Percentiles rank a stretch among this genome's conserved stretches.
These are phyloP conservation scores for Pelobates fuscus DNA, from an alignment of 2,113 vertebrate species.

Conservation along the genomic window DNA sequence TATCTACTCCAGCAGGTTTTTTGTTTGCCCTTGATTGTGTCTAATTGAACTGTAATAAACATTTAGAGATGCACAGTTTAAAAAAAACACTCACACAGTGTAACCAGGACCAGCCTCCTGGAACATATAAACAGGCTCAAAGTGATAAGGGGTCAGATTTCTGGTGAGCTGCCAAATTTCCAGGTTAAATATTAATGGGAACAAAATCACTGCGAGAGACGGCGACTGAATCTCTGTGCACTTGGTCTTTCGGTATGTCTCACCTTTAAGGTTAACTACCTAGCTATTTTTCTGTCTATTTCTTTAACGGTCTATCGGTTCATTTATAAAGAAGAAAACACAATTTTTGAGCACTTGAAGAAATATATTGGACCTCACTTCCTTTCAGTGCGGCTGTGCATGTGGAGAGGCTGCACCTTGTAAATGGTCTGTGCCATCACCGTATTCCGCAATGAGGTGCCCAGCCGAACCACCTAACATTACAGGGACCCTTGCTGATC, in stretches of 20 bases:
- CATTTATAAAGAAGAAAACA: neutral
- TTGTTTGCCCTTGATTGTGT: too few relatives aligned
- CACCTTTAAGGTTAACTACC: neutral
- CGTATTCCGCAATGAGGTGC: too few relatives aligned
- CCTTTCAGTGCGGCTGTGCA: too few relatives aligned
- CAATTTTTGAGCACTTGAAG: too few relatives aligned
- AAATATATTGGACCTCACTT: too few relatives aligned
- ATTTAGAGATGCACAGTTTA: neutral
- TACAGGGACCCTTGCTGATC: too few relatives aligned
- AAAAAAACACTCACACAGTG: neutral
- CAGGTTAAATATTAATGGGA: conserved; percentile 42
- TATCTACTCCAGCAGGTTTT: too few relatives aligned
- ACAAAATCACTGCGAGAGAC: conserved; percentile 40
- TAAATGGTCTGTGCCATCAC: too few relatives aligned
- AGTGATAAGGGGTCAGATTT: conserved; percentile 32
- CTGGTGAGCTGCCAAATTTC: conserved; percentile 42
- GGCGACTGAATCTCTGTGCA: conserved; percentile 3
- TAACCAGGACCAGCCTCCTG: neutral
- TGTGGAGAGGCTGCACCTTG: too few relatives aligned
- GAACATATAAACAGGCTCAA: conserved; percentile 1
- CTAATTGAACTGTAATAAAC: neutral
- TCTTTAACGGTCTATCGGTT: neutral
- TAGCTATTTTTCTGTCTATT: too few relatives aligned
- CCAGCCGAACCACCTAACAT: too few relatives aligned
- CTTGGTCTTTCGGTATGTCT: neutral